A percentile compares a stretch with the other conserved stretches of the same genome.
These are phyloP conservation scores for Stegana nigrithorax DNA, from an alignment of 2,888 invertebrate species.

Conservation along the genomic window DNA sequence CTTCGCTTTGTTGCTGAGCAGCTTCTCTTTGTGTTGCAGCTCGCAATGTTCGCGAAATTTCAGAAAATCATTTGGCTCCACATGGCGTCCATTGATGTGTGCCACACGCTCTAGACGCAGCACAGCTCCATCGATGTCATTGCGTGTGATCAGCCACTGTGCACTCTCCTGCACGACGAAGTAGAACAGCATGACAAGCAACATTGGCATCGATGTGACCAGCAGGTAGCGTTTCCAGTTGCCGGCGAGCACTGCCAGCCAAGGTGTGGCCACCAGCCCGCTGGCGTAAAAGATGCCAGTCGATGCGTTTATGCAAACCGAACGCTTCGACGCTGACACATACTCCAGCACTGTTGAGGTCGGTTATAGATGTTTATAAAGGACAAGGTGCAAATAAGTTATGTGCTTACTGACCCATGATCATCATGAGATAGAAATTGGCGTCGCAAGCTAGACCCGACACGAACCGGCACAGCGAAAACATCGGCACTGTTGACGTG, in stretches of 20 bases:
- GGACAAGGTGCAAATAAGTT: no score
- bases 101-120: slow-evolving; percentile 70
- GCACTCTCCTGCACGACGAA: slow-evolving; percentile 72
- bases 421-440: slow-evolving; percentile 74
- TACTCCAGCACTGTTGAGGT: slow-evolving; percentile 69
- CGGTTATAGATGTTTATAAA: not conserved
- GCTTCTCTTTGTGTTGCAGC: slow-evolving; percentile 38
- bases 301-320: slow-evolving; percentile 71
- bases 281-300: slow-evolving; percentile 72
- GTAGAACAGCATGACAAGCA: slow-evolving; percentile 68
- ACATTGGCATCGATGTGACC: slow-evolving; percentile 69
- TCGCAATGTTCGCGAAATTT: slow-evolving; percentile 55
- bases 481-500: slow-evolving; percentile 67
- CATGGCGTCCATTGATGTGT: slow-evolving; percentile 67
- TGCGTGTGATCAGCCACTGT: slow-evolving; percentile 72
- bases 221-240: slow-evolving; percentile 70
- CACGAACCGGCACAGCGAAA: slow-evolving; percentile 70
- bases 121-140: slow-evolving; percentile 70
- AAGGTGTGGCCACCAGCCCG: slow-evolving; percentile 70
- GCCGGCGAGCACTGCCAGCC: slow-evolving; percentile 67
- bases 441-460: slow-evolving; percentile 73
- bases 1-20: slow-evolving; percentile 20
- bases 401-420: slow-evolving; percentile 69
- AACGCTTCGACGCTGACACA: slow-evolving; percentile 70
- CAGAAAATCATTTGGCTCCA: slow-evolving; percentile 58